phyloP scores from a whole-genome alignment of 2,888 invertebrate genomes.

The Parochlus steinenii region DNA sequence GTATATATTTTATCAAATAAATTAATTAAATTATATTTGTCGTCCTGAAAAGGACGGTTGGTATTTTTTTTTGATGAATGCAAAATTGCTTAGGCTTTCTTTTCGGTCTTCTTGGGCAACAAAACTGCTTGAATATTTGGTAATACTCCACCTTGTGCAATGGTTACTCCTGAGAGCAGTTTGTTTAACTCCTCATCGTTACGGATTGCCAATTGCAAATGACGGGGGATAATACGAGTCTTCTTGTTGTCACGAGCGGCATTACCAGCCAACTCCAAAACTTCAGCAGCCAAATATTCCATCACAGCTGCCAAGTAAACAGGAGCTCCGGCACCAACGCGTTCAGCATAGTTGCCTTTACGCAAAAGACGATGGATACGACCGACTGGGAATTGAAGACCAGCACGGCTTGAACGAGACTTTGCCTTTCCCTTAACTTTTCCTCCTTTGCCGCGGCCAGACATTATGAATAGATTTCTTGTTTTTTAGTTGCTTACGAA shows the following conservation, averaged over 20 bases:
- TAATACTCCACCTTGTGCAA: conserved; percentile 71
- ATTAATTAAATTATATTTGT: conserved; percentile 1
- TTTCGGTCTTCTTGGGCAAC: conserved; percentile 3
- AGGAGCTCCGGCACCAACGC: conserved; percentile 35
- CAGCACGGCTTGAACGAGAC: conserved; percentile 14
- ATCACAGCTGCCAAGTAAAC: conserved; percentile 39
- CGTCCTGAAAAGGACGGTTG: conserved; percentile 7
- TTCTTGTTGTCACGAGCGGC: conserved; percentile 53
- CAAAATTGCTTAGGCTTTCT: not conserved
- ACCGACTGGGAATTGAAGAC: conserved; percentile 26
- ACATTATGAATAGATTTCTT: conserved; percentile 21
- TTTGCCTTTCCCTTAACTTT: conserved; percentile 27
- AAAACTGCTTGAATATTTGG: conserved; percentile 43
- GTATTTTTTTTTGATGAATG: not conserved
- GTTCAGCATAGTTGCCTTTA: conserved; percentile 16
- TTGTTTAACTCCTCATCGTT: conserved; percentile 72
- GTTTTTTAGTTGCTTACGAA: not conserved
- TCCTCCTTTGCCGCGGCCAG: conserved; percentile 28
- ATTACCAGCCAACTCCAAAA: conserved; percentile 45
- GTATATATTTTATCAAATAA: too few species aligned
- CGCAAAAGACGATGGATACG: conserved; percentile 30
- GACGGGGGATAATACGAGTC: conserved; percentile 57
- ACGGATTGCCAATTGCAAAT: conserved; percentile 60
- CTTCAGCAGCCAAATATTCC: conserved; percentile 50
- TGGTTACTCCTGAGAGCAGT: conserved; percentile 58